A percentile compares a stretch with the other conserved stretches of the same genome.
These are phyloP conservation scores for Agrochola macilenta DNA, from an alignment of 2,888 invertebrate genomes.

Conservation along the genomic window DNA sequence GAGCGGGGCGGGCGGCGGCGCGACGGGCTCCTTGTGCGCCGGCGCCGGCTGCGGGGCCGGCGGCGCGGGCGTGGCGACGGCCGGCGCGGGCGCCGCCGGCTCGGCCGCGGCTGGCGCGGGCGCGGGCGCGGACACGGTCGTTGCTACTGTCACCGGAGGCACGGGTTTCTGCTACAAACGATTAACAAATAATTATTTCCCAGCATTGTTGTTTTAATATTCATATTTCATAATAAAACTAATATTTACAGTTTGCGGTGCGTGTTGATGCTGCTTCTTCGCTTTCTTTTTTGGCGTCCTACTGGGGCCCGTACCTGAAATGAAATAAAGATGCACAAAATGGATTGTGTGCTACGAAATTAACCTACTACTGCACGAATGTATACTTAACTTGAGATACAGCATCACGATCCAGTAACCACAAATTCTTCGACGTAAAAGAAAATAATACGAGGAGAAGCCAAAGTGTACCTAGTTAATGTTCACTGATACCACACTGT, in stretches of 20 bases:
- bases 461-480: conserved; percentile 44
- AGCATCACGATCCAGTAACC: conserved; percentile 45
- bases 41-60: conserved; percentile 71
- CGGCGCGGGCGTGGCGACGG: conserved; percentile 66
- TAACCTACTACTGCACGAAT: conserved; percentile 41
- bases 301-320: conserved; percentile 83
- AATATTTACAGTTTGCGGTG: conserved; percentile 86
- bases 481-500: conserved; percentile 66
- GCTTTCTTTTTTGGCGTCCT: conserved; percentile 87
- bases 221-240: conserved; percentile 26
- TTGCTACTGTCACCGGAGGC: conserved; percentile 64
- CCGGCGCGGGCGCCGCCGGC: conserved; percentile 25
- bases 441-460: conserved; percentile 61
- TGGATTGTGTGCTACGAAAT: conserved; percentile 26
- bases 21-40: conserved; percentile 66
- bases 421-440: conserved; percentile 37
- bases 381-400: conserved; percentile 68
- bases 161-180: conserved; percentile 73
- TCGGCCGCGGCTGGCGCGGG: conserved; percentile 31
- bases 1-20: conserved; percentile 68
- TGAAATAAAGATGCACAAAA: conserved; percentile 52
- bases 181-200: conserved; percentile 12
- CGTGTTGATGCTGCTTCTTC: conserved; percentile 83
- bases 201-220: background rate
- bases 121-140: conserved; percentile 52